Base-by-base conservation (phyloP, 2,797 vertebrate species). In the Petrocephalus schoutedeni region DNA sequence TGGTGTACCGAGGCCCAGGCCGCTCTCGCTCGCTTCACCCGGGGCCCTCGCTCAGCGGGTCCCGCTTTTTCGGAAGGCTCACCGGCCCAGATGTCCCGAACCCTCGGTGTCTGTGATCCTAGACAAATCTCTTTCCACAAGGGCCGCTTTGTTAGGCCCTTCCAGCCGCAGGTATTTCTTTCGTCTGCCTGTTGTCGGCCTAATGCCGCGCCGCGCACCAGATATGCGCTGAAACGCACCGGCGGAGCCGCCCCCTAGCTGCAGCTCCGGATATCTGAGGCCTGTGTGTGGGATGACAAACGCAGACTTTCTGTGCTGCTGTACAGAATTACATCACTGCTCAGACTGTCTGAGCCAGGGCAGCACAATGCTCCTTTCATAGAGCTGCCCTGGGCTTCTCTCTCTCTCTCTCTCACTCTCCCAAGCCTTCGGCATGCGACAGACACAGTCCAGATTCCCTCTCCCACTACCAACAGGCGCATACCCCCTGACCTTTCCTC, bases 311-410 rank as follows among this genome's bases (percentile, higher is more conserved):
- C 89, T 21, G 87, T 83, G 41, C 82, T 77, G 51, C 59, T 10
- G 16, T 84, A 71, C 82, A 10, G 32, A 45, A 89, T 89, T 58
- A 89, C 89, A 88, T 89, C 89, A 89, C 85, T 56, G 58, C 23
- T 53, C 58, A 82, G 56, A 87, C 84, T 86, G 89, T 67, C 84
- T 88, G 87, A 77, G 64, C 56, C 56, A 28, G 67, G 9, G 16
- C 36, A 88, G 57, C 86, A 89, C 89, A 89, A 88, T 88, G 85
- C 12, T 28, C 36, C 87, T 88, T 89, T 89, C 58, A 89, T 88
- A 28, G 51, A 56, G 82, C 82, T 19, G 8, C 36, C 2, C 54
- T 58, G 56, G 9, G 49, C 23, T 56, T 53, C 84, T 71, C 53
- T 80, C 56, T 87, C 28, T 88, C 82, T 88, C 86, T 56, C 84